Conservation (phyloP, 2,888 invertebrate genomes). For the Xylota sylvarum region DNA sequence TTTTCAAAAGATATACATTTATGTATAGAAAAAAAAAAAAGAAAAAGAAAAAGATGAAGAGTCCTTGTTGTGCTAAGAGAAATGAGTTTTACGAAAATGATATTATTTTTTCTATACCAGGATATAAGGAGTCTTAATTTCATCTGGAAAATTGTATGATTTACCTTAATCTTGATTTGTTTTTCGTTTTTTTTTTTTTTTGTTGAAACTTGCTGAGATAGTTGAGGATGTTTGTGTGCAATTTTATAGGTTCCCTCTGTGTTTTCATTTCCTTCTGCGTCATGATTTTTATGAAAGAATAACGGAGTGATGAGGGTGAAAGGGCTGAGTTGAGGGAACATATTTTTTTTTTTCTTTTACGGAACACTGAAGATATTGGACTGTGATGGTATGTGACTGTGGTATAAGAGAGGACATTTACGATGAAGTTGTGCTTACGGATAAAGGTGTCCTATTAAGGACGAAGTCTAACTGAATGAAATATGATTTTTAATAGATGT, state of each 20-base stretch:
- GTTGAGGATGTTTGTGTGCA: conserved; percentile 22
- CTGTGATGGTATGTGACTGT: neutral
- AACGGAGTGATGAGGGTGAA: conserved; percentile 45
- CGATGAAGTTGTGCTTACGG: conserved; percentile 16
- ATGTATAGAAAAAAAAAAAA: too few relatives aligned
- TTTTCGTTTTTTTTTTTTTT: conserved; percentile 16
- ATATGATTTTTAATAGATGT: too few relatives aligned
- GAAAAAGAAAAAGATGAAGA: neutral
- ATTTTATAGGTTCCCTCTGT: conserved; percentile 19
- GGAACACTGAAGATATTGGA: conserved; percentile 19
- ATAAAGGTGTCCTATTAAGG: too few relatives aligned
- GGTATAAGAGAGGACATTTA: neutral
- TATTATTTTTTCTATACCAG: conserved; percentile 64
- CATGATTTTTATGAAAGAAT: conserved; percentile 33
- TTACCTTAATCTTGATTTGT: conserved; percentile 57
- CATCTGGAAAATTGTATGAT: conserved; percentile 48
- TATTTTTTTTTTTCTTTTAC: conserved; percentile 25
- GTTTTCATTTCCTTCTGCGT: conserved; percentile 28
- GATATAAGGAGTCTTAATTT: conserved; percentile 51
- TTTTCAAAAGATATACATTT: neutral
- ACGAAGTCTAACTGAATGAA: too few relatives aligned
- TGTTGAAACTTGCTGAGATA: conserved; percentile 26
- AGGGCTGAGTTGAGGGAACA: conserved; percentile 37
- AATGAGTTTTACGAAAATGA: conserved; percentile 12
- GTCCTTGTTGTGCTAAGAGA: conserved; percentile 16